Base-by-base conservation (phyloP, 2,113 vertebrate genomes). In the crab-eating macaque (Macaca fascicularis) region DNA sequence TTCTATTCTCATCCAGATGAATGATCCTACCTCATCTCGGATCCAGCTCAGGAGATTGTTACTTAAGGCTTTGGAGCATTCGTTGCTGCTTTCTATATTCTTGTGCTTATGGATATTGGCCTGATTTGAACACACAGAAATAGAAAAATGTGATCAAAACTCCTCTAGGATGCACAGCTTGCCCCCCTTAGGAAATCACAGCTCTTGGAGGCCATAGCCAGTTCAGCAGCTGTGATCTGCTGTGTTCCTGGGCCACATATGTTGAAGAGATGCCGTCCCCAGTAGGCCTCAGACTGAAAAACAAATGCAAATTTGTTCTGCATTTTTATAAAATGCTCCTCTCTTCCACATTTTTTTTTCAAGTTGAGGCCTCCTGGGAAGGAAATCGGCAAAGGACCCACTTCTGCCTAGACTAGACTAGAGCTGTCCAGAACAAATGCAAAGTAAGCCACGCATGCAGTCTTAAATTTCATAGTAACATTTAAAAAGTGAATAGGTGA, bases 271-370 rank as follows among this genome's bases (percentile, higher is more conserved):
- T 10, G 55, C 40, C 78, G 9, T 85, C 75, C 40, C 23, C 48
- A 79, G 52, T 45, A 90, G 92, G 48, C 67, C 52, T 83, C 61
- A 61, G 35, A 64, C 78, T 96, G 25, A 78, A 95, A 93, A 92
- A 61, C 23, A 96, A 93, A 72, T 82, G 78, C 4, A 35, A 87
- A 97, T 90, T 93, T 79, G 90, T 95, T 92, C 61, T 83, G 75
- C 35, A 94, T 97, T 96, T 94, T 87, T 90, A 22, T 52, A 67
- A 81, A 40, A 93, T 87, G 19, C 40, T 75, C 52, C 75, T 74
- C n/a, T 93, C 75, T 95, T 93, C n/a, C 23, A 75, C 27, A 4
- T 2, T 83, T 89, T 55, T 55, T 20, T 69, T n/a, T 88, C 61
- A 88, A 83, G 23, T 38, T 64, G 38, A 94, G 23, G 16, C 38